phyloP scores from a whole-genome alignment of 2,113 vertebrate species.

The Dipodomys ordii region DNA sequence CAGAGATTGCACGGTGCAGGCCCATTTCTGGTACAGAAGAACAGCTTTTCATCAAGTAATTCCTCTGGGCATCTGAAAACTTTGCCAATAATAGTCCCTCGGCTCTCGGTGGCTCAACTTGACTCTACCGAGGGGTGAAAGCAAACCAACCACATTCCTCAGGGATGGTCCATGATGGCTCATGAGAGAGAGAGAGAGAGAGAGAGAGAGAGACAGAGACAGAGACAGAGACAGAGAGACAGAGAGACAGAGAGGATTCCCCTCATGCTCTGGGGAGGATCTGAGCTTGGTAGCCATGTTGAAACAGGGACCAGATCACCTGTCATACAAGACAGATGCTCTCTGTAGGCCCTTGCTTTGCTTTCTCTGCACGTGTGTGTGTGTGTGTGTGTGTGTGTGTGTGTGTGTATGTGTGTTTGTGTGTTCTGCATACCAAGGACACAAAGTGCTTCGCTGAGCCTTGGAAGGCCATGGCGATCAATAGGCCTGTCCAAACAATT shows the following conservation, averaged over 20 bases:
- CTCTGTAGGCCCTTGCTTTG: background rate
- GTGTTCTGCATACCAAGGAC: background rate
- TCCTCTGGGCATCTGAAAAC: background rate
- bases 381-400: background rate
- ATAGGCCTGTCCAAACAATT: conserved; percentile 77
- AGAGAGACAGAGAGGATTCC: background rate
- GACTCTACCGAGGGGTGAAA: background rate
- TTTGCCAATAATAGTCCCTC: background rate
- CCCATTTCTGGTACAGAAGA: background rate
- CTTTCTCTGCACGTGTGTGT: background rate
- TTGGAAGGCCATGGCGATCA: conserved; percentile 69
- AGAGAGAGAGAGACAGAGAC: too few relatives aligned
- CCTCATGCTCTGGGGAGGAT: background rate
- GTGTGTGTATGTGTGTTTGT: background rate
- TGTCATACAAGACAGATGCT: background rate
- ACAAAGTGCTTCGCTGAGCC: background rate
- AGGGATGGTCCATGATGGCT: background rate
- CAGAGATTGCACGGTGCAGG: too few relatives aligned
- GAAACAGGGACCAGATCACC: background rate
- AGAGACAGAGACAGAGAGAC: too few relatives aligned
- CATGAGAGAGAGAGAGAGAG: background rate
- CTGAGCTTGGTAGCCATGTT: background rate
- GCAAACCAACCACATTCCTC: background rate
- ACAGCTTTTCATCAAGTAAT: background rate
- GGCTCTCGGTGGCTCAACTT: background rate